Conservation (phyloP, 1,140 invertebrate genomes). For the Drosophila watanabei region DNA sequence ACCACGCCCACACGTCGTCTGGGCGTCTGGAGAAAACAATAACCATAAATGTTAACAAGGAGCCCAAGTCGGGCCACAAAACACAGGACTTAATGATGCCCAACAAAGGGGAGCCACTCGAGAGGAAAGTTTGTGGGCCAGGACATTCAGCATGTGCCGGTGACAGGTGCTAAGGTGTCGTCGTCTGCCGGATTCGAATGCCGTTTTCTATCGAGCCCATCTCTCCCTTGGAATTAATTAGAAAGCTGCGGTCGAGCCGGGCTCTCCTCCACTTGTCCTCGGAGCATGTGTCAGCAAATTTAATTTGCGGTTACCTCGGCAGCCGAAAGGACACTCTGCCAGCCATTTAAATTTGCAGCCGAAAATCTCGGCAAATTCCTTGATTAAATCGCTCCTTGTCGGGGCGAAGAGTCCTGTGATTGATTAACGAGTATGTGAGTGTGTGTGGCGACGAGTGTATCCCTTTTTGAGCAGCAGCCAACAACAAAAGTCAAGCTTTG, state of each 20-base stretch:
- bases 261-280: constrained; percentile 19
- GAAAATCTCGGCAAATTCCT: constrained; percentile 58
- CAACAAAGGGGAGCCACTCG: constrained; percentile 53
- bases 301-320: constrained; percentile 67
- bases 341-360: constrained; percentile 50
- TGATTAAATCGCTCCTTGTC: constrained; percentile 66
- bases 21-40: constrained; percentile 55
- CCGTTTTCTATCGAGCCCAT: constrained; percentile 26
- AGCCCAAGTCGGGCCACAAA: constrained; percentile 41
- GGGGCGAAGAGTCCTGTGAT: constrained; percentile 52
- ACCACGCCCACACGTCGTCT: constrained; percentile 50
- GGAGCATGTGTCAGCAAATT: constrained; percentile 68
- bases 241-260: constrained; percentile 63
- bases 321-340: constrained; percentile 3
- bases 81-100: constrained; percentile 76
- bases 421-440: constrained; percentile 59
- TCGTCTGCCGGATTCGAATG: constrained; percentile 45
- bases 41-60: constrained; percentile 81
- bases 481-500: constrained; percentile 69
- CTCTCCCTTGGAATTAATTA: constrained; percentile 65
- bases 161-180: constrained; percentile 80
- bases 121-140: constrained; percentile 31
- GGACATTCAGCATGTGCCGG: constrained; percentile 41
- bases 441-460: constrained; percentile 26
- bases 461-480: constrained; percentile 13